These are phyloP conservation scores for Pyrrhia umbra DNA, from an alignment of 2,888 invertebrate species.

Conservation along the genomic window DNA sequence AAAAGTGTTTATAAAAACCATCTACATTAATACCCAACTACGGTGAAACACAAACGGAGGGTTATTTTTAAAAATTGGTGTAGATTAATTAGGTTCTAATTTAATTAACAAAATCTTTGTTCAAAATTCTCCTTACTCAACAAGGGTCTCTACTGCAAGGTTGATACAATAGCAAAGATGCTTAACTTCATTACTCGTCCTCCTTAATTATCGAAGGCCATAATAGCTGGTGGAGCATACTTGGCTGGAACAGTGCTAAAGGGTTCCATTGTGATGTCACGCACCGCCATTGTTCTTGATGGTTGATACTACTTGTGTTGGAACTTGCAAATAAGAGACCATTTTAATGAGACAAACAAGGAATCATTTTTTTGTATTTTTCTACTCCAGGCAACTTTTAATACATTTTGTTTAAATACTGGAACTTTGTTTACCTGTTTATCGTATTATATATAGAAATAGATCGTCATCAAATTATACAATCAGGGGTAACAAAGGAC, in stretches of 20 bases:
- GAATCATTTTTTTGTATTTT: not conserved
- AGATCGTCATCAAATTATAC: too few species aligned
- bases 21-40: too few species aligned
- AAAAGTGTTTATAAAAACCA: too few species aligned
- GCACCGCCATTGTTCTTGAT: slow-evolving; percentile 46
- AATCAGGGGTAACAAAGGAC: too few species aligned
- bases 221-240: slow-evolving; percentile 44
- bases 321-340: not conserved
- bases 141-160: not conserved
- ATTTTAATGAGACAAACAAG: not conserved
- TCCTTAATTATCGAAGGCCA: slow-evolving; percentile 31
- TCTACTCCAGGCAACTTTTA: too few species aligned
- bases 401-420: too few species aligned
- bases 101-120: not conserved
- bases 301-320: not conserved
- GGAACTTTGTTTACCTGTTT: too few species aligned
- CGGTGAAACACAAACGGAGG: too few species aligned
- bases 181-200: slow-evolving; percentile 40
- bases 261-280: slow-evolving; percentile 58
- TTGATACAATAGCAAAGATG: slow-evolving; percentile 42
- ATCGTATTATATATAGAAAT: too few species aligned
- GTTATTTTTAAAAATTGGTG: too few species aligned
- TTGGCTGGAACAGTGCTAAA: slow-evolving; percentile 21
- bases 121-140: not conserved
- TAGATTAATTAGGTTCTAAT: too few species aligned